Percentiles rank a stretch among this genome's conserved stretches.
phyloP scores from a whole-genome alignment of 2,113 vertebrate species.

The Australoheros scitulus region DNA sequence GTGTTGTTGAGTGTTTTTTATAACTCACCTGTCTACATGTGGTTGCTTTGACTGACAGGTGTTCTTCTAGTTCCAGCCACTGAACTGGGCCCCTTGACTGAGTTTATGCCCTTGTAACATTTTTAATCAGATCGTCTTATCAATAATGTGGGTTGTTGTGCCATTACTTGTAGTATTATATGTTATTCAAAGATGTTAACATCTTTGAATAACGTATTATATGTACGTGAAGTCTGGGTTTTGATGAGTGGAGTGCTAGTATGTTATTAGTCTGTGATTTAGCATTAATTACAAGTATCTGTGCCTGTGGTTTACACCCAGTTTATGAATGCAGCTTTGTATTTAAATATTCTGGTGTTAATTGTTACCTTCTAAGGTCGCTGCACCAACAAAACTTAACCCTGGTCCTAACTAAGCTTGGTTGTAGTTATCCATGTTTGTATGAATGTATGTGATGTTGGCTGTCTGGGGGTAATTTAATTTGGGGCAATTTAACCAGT shows the following conservation, averaged over 20 bases:
- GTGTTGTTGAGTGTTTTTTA: neutral
- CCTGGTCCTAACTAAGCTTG: neutral
- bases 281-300: too few species aligned
- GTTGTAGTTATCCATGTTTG: neutral
- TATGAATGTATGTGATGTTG: neutral
- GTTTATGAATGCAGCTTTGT: too few species aligned
- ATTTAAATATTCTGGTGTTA: neutral
- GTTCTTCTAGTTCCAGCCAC: too few species aligned
- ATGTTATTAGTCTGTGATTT: too few species aligned
- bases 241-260: too few species aligned
- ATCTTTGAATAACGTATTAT: too few species aligned
- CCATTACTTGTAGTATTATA: neutral
- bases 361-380: neutral
- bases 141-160: neutral
- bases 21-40: neutral
- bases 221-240: too few species aligned
- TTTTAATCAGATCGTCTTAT: neutral
- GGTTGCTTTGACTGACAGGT: too few species aligned
- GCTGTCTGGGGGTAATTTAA: neutral
- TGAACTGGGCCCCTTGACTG: too few species aligned
- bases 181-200: too few species aligned
- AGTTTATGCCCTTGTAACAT: too few species aligned
- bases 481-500: neutral
- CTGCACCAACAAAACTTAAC: neutral
- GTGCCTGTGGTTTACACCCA: neutral